These are phyloP conservation scores for Magallana ariakensis DNA, from an alignment of 1,140 invertebrate species.

Conservation along the genomic window DNA sequence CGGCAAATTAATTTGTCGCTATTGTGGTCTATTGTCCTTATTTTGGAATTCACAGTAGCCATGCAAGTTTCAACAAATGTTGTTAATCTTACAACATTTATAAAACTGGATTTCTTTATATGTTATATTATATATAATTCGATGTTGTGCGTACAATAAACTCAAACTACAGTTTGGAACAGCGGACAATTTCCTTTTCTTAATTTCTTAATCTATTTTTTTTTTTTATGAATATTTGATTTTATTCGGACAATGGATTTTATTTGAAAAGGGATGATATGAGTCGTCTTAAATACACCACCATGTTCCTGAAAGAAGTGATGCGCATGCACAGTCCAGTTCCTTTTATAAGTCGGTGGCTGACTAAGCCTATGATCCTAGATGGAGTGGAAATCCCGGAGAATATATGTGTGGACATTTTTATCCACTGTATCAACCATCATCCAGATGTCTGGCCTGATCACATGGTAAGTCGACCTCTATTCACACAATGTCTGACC, in stretches of 20 bases:
- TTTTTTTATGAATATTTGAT: too few species aligned
- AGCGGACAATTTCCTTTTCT: too few species aligned
- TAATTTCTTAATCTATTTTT: too few species aligned
- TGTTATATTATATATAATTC: too few species aligned
- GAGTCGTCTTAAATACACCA: slow-evolving; percentile 72
- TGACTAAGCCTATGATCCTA: slow-evolving; percentile 84
- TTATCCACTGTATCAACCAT: slow-evolving; percentile 63
- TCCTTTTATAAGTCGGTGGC: slow-evolving; percentile 86
- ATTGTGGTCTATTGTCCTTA: too few species aligned
- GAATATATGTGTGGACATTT: slow-evolving; percentile 50
- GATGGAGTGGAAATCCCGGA: slow-evolving; percentile 61
- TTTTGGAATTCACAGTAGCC: too few species aligned
- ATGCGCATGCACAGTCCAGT: slow-evolving; percentile 76
- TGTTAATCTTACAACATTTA: too few species aligned
- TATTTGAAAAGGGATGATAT: slow-evolving; percentile 66
- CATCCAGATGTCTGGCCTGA: slow-evolving; percentile 64
- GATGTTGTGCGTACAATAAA: too few species aligned
- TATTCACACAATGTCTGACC: not conserved
- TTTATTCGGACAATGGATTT: not conserved
- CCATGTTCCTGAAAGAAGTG: slow-evolving; percentile 77
- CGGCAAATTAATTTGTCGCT: too few species aligned
- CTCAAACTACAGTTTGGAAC: too few species aligned
- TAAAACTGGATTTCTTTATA: too few species aligned
- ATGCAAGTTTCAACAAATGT: too few species aligned
- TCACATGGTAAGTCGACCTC: slow-evolving; percentile 41